A percentile compares a stretch with the other conserved stretches of the same genome.
Conservation (phyloP, 2,888 invertebrate species). For the Hesperia comma region DNA sequence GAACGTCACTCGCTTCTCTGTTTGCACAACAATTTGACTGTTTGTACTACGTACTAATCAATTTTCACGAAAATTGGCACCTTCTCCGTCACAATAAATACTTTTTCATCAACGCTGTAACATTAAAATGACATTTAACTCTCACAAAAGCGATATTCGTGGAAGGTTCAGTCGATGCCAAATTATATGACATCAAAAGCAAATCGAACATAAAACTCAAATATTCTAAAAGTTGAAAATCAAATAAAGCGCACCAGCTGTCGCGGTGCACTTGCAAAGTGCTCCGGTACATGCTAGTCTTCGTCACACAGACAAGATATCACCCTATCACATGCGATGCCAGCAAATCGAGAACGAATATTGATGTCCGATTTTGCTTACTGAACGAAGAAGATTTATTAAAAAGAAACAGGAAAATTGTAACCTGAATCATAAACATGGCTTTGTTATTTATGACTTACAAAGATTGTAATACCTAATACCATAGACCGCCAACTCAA, state of each 20-base stretch:
- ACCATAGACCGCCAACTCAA: slow-evolving; percentile 66
- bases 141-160: slow-evolving; percentile 10
- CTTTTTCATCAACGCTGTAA: not conserved
- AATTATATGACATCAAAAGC: slow-evolving; percentile 14
- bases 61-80: slow-evolving; percentile 36
- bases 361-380: not conserved
- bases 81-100: slow-evolving; percentile 1
- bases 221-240: slow-evolving; percentile 68
- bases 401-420: not conserved
- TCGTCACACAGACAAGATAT: slow-evolving; percentile 62
- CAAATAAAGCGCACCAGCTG: slow-evolving; percentile 76
- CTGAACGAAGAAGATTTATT: not conserved
- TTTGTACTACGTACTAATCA: slow-evolving; percentile 37
- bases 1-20: slow-evolving; percentile 33
- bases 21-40: slow-evolving; percentile 41
- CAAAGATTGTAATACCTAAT: slow-evolving; percentile 53
- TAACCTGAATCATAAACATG: not conserved
- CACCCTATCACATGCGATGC: slow-evolving; percentile 53
- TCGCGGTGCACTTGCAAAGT: slow-evolving; percentile 67
- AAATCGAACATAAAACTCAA: slow-evolving; percentile 59
- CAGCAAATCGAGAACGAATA: slow-evolving; percentile 50
- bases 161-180: not conserved
- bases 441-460: slow-evolving; percentile 2
- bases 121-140: slow-evolving; percentile 16
- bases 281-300: slow-evolving; percentile 62